These are phyloP conservation scores for Tachina lurida DNA, from an alignment of 2,888 invertebrate genomes.

Conservation along the genomic window DNA sequence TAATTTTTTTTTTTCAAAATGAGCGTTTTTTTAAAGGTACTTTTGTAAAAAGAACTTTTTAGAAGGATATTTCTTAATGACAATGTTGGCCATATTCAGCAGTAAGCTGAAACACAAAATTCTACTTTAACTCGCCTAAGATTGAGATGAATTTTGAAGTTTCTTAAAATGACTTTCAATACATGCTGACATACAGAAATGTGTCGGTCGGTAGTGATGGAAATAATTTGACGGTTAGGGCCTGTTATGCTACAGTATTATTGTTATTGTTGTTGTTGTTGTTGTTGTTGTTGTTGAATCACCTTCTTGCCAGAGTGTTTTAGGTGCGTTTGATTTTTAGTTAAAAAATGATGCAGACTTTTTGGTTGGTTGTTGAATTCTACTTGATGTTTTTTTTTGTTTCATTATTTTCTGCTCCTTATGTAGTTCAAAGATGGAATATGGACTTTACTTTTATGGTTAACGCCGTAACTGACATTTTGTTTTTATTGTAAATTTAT, in stretches of 20 bases:
- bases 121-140: neutral
- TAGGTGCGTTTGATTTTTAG: slow-evolving; percentile 48
- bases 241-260: neutral
- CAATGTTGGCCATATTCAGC: too few species aligned
- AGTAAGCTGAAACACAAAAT: neutral
- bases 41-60: too few species aligned
- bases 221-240: slow-evolving; percentile 2
- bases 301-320: slow-evolving; percentile 10
- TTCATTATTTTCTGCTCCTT: slow-evolving; percentile 2
- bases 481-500: slow-evolving; percentile 73
- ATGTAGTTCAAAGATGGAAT: slow-evolving; percentile 24
- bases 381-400: neutral
- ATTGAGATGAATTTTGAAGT: neutral
- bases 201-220: neutral
- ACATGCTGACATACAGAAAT: neutral
- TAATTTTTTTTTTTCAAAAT: neutral
- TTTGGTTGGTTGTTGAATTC: slow-evolving; percentile 37
- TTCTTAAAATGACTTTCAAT: neutral
- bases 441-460: slow-evolving; percentile 77
- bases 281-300: slow-evolving; percentile 17
- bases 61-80: too few species aligned
- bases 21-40: neutral
- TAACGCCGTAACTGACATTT: slow-evolving; percentile 81
- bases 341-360: slow-evolving; percentile 4
- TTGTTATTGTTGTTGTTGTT: neutral